Evolutionary conservation across 2,888 invertebrate species (phyloP).

Genomic region (Schizotus pectinicornis): DNA sequence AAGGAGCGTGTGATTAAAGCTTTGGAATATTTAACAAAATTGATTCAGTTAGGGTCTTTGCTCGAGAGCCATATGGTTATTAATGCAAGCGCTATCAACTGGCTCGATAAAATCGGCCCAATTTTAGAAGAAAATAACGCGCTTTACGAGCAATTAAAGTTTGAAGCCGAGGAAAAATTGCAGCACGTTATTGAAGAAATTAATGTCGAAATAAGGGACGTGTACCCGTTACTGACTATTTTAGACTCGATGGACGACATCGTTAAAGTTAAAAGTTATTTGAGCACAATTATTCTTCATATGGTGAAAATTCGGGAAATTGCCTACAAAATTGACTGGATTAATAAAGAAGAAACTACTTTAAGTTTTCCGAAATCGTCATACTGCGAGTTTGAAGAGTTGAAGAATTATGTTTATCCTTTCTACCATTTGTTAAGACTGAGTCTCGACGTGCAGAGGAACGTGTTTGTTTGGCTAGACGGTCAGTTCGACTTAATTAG

Average conservation of each 20-base stretch:
- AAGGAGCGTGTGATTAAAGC: constrained; percentile 71
- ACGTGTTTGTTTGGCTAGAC: constrained; percentile 87
- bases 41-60: constrained; percentile 79
- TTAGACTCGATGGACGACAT: constrained; percentile 85
- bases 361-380: constrained; percentile 80
- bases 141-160: constrained; percentile 79
- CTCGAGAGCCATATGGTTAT: constrained; percentile 74
- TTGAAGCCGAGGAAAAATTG: constrained; percentile 81
- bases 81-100: constrained; percentile 80
- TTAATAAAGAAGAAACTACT: constrained; percentile 88
- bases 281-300: constrained; percentile 74
- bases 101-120: constrained; percentile 79
- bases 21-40: constrained; percentile 68
- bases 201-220: constrained; percentile 72
- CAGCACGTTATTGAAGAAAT: constrained; percentile 72
- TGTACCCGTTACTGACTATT: constrained; percentile 76
- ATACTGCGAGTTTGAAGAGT: constrained; percentile 82
- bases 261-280: constrained; percentile 76
- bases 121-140: constrained; percentile 80
- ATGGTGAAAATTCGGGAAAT: constrained; percentile 77
- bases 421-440: constrained; percentile 72
- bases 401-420: constrained; percentile 74
- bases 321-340: constrained; percentile 79
- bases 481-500: constrained; percentile 87
- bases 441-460: constrained; percentile 76